Evolutionary conservation across 2,888 invertebrate genomes (phyloP), one percentile per base, ranked within the genome.

Genomic region (Limulus polyphemus): DNA sequence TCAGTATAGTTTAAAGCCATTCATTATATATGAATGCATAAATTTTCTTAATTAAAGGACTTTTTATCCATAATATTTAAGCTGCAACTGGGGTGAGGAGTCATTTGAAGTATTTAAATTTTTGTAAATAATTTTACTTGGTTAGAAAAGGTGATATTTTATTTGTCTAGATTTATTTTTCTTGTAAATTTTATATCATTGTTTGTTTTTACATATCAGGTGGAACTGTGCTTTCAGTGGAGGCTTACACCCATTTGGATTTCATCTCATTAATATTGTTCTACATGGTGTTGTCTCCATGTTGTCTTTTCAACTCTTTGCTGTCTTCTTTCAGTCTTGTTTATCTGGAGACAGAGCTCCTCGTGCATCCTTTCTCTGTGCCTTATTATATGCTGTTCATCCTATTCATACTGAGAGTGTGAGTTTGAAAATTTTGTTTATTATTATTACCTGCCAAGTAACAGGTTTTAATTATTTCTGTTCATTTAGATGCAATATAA

Each of bases 361-460:
- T 17, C 62, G 62, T 63, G 64, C 65, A 59, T 62, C 67, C 61
- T 63, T 67, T 60, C 51, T 67, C 56, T 65, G 68, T 68, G 62
- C 67, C 64, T 67, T 67, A 56, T 57, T 68, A 11, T 67, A 67
- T 79, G 83, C 91, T 13, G 84, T 89, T 14, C 97, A 97, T 80
- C 97, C 98, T 0, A 79, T 97, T 57, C 97, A 98, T 77, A 84
- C 88, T 0, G 97, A 98, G 80, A 88, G 90, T 63, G 90, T 84
- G 74, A 76, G 81, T 72, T 55, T 52, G 12, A 32, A 57, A 16
- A 4, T 54, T 52, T 52, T 32, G 4, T 56, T 50, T 32, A 16
- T 58, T 49, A n/a, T 32, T 32, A 32, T 32, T 2, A 32, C 32
- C 7, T 1, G 0, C 1, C 3, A 32, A 32, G 32, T 32, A 7